Conservation (phyloP, 2,113 vertebrate genomes). For the Myiozetetes cayanensis region DNA sequence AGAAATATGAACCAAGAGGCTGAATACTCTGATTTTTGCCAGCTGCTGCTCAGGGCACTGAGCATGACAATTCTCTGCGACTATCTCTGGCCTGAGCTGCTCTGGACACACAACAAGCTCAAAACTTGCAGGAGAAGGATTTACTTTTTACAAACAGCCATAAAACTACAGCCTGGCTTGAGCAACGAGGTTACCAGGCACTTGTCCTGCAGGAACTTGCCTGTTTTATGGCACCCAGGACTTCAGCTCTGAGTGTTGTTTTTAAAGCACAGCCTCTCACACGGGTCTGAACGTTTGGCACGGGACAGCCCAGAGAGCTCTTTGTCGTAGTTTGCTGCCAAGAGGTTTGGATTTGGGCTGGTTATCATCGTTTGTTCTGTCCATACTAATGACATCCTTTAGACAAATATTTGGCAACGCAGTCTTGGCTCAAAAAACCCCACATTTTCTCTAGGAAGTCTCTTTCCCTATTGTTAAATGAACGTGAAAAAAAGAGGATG, state of each 20-base stretch:
- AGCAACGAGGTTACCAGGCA: neutral
- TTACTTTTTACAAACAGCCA: neutral
- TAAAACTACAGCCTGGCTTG: neutral
- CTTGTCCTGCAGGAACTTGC: neutral
- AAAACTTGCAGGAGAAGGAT: neutral
- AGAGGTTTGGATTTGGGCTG: neutral
- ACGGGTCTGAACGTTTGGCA: neutral
- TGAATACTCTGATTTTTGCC: neutral
- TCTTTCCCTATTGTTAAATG: neutral
- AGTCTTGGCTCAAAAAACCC: neutral
- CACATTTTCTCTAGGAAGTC: neutral
- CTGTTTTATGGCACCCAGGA: neutral
- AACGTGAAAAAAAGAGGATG: neutral
- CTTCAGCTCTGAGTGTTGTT: neutral
- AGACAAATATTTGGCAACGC: neutral
- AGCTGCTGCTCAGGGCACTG: accelerated
- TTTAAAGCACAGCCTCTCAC: neutral
- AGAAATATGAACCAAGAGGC: neutral
- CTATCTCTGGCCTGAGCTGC: neutral
- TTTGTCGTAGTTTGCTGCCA: constrained; percentile 20
- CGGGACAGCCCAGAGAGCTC: neutral
- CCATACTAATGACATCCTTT: neutral
- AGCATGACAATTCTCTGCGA: neutral
- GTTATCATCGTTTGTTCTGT: neutral
- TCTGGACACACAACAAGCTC: neutral